Evolutionary conservation across 2,888 invertebrate species (phyloP).

Genomic region (Bellardia bayeri): DNA sequence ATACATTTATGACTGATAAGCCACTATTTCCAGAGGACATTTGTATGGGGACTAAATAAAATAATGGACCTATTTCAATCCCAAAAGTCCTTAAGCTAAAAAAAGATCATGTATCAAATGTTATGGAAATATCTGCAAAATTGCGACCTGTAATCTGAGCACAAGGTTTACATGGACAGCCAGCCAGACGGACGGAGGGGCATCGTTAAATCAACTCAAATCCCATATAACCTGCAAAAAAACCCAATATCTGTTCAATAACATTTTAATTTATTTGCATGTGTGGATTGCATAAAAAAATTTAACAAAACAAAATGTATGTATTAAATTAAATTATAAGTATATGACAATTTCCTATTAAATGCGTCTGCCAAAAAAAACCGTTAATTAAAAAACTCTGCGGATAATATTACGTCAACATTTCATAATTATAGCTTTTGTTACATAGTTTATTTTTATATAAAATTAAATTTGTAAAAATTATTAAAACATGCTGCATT

Average conservation of each 20-base stretch:
- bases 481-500: slow-evolving; percentile 14
- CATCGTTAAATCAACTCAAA: too few species aligned
- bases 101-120: too few species aligned
- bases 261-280: slow-evolving; percentile 15
- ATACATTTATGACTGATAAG: too few species aligned
- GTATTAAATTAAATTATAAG: neutral
- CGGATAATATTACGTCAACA: slow-evolving; percentile 31
- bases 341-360: neutral
- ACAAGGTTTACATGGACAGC: neutral
- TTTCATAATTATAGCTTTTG: neutral
- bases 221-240: neutral
- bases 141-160: too few species aligned
- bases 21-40: too few species aligned
- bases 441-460: slow-evolving; percentile 2
- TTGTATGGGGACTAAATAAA: too few species aligned
- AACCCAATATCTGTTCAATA: neutral
- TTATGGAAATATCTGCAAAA: too few species aligned
- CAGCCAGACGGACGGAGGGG: too few species aligned
- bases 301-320: neutral
- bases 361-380: neutral
- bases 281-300: neutral
- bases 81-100: too few species aligned
- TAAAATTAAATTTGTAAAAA: slow-evolving; percentile 19
- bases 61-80: too few species aligned
- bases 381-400: neutral